phyloP scores from a whole-genome alignment of 2,797 vertebrate genomes.

The Pangasius sanitwongsei region DNA sequence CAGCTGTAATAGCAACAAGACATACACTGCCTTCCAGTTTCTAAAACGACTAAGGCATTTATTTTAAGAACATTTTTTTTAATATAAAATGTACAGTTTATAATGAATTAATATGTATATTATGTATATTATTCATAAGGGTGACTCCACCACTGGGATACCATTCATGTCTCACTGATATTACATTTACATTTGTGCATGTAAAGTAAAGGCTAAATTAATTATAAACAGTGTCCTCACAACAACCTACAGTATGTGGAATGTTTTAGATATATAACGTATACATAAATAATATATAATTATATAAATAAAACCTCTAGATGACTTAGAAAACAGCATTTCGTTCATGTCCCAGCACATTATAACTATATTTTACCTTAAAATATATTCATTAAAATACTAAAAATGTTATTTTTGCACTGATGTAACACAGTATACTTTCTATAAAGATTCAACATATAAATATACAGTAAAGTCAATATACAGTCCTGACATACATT shows the following conservation, averaged over 20 bases:
- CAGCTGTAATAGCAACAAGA: conserved; percentile 68
- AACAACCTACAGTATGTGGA: background rate
- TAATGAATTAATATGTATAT: background rate
- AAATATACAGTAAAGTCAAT: background rate
- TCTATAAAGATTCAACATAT: background rate
- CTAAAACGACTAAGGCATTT: conserved; percentile 14
- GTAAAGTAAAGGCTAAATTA: background rate
- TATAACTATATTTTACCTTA: background rate
- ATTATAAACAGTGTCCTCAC: background rate
- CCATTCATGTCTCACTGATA: background rate
- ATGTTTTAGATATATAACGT: background rate
- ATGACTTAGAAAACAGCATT: background rate
- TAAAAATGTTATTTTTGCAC: background rate
- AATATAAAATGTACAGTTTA: background rate
- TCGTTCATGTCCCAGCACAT: background rate
- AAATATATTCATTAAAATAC: background rate
- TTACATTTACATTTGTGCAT: background rate
- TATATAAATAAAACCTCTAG: background rate
- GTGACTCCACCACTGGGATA: background rate
- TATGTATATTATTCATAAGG: background rate
- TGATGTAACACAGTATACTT: background rate
- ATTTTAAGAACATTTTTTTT: background rate
- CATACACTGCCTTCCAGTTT: conserved; percentile 66
- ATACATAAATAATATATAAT: background rate
- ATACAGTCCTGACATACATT: background rate